These are phyloP conservation scores for Apogon talboti DNA, from an alignment of 2,797 vertebrate species.

Conservation along the genomic window DNA sequence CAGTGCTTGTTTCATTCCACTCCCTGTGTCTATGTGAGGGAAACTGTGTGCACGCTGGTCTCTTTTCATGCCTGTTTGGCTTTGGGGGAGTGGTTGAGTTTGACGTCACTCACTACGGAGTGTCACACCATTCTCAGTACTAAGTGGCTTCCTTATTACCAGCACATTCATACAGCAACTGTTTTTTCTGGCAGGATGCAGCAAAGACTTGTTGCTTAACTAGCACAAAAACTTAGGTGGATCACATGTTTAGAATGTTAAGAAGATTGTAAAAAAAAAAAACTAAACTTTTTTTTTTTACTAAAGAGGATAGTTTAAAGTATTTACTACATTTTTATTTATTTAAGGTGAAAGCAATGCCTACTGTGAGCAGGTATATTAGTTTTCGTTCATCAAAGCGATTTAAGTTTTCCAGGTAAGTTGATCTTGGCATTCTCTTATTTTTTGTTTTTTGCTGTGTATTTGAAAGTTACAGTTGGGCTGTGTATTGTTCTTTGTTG, in stretches of 20 bases:
- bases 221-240: background rate
- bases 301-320: background rate
- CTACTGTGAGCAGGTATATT: constrained; percentile 80
- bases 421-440: background rate
- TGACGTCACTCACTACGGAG: constrained; percentile 78
- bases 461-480: background rate
- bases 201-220: constrained; percentile 10
- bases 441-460: background rate
- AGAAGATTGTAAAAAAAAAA: background rate
- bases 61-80: constrained; percentile 43
- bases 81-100: constrained; percentile 71
- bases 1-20: constrained; percentile 19
- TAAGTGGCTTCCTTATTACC: constrained; percentile 72
- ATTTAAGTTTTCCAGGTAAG: constrained; percentile 76
- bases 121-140: constrained; percentile 79
- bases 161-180: constrained; percentile 40
- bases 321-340: background rate
- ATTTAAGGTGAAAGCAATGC: constrained; percentile 62
- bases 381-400: constrained; percentile 80
- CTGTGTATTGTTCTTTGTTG: background rate
- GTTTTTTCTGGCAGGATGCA: constrained; percentile 45
- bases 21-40: background rate
- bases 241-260: background rate
- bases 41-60: constrained; percentile 1
- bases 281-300: background rate